phyloP scores from a whole-genome alignment of 2,888 invertebrate species.

The Ophioninae sp. region DNA sequence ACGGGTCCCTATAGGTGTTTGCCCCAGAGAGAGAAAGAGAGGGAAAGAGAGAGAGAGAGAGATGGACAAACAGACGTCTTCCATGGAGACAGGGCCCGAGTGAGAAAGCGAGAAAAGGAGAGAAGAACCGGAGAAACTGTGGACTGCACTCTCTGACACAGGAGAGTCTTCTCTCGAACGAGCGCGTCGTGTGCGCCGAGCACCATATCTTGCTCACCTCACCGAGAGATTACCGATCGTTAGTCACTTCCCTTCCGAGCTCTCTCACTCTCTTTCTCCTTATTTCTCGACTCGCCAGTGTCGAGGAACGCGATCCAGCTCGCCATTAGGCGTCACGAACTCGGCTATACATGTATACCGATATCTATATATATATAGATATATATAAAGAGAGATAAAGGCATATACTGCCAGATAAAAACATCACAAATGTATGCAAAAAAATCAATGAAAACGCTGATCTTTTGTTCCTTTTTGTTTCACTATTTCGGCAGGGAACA shows the following conservation, averaged over 20 bases:
- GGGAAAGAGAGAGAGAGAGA: constrained; percentile 15
- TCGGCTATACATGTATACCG: constrained; percentile 22
- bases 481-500: too few relatives aligned
- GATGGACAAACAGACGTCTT: neutral
- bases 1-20: constrained; percentile 59
- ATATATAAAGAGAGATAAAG: neutral
- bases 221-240: constrained; percentile 64
- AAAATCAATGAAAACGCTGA: too few relatives aligned
- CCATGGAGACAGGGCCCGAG: neutral
- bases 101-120: neutral
- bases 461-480: too few relatives aligned
- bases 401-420: too few relatives aligned
- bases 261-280: constrained; percentile 32
- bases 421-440: too few relatives aligned
- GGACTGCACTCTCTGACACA: constrained; percentile 24
- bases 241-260: constrained; percentile 60
- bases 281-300: constrained; percentile 25
- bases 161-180: constrained; percentile 55
- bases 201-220: constrained; percentile 63
- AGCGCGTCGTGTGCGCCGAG: constrained; percentile 53
- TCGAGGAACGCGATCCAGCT: constrained; percentile 51
- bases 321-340: constrained; percentile 62
- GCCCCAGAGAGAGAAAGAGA: constrained; percentile 25
- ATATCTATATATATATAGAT: neutral
- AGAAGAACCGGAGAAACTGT: neutral